Conservation (phyloP, 2,888 invertebrate genomes). For the Tribolium freemani region DNA sequence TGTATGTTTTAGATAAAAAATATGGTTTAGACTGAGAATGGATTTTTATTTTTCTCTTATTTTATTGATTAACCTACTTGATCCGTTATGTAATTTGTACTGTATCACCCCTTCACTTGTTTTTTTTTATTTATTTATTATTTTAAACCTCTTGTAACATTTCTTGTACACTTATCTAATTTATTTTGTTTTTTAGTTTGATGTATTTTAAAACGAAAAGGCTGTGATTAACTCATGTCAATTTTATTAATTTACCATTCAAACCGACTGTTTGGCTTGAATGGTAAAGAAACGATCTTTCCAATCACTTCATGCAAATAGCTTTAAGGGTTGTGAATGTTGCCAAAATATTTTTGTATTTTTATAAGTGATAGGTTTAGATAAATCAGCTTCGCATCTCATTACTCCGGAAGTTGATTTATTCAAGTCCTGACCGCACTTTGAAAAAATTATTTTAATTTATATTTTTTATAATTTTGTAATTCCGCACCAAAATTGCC, state of each 20-base stretch:
- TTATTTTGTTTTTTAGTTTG: constrained; percentile 27
- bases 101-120: constrained; percentile 23
- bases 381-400: constrained; percentile 23
- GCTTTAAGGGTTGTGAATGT: constrained; percentile 29
- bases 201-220: constrained; percentile 27
- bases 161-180: constrained; percentile 26
- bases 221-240: constrained; percentile 32
- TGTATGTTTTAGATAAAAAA: constrained; percentile 60
- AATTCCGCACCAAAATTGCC: neutral
- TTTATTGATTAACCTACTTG: constrained; percentile 26
- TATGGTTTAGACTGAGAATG: constrained; percentile 54
- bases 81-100: constrained; percentile 33
- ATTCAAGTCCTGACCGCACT: neutral
- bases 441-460: constrained; percentile 20
- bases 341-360: constrained; percentile 26
- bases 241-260: constrained; percentile 29
- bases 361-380: constrained; percentile 18
- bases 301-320: constrained; percentile 14
- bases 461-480: constrained; percentile 30
- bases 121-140: constrained; percentile 3
- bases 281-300: constrained; percentile 17
- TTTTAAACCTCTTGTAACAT: constrained; percentile 30
- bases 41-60: constrained; percentile 54
- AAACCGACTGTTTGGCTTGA: constrained; percentile 10
- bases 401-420: constrained; percentile 17